Evolutionary conservation across 2,113 vertebrate genomes (phyloP).

Genomic region (Pterocles orientalis): DNA sequence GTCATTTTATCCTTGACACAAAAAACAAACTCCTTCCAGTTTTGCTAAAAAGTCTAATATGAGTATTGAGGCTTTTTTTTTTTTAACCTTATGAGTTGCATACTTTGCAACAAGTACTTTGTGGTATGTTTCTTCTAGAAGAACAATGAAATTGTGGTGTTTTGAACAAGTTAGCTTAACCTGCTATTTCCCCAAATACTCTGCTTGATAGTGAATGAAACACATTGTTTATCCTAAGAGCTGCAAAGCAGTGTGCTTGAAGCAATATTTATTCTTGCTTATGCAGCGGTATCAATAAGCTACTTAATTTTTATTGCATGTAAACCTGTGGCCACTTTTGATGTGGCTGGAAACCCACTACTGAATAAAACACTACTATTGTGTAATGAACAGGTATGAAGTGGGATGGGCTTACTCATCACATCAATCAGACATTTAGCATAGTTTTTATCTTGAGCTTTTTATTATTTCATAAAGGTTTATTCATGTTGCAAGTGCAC

Average conservation of each 20-base stretch:
- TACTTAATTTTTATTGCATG: constrained; percentile 20
- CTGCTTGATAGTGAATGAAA: not conserved
- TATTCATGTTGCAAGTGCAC: not conserved
- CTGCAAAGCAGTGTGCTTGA: constrained; percentile 10
- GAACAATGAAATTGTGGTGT: not conserved
- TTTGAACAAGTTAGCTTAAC: not conserved
- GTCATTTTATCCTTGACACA: not conserved
- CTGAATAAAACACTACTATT: not conserved
- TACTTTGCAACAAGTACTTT: not conserved
- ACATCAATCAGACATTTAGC: not conserved
- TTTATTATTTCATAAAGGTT: not conserved
- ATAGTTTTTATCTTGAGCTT: not conserved
- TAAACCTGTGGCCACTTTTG: not conserved
- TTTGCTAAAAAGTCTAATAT: not conserved
- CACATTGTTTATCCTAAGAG: not conserved
- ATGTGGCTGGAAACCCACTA: constrained; percentile 9
- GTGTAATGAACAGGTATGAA: not conserved
- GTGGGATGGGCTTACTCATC: not conserved
- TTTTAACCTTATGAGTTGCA: not conserved
- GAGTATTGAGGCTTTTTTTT: not conserved
- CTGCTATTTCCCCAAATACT: not conserved
- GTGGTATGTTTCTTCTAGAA: not conserved
- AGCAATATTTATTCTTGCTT: constrained; percentile 42
- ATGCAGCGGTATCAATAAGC: not conserved
- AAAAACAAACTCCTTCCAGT: not conserved